Percentiles rank a stretch among this genome's conserved stretches.
phyloP scores from a whole-genome alignment of 2,888 invertebrate species.

The Lasioglossum figueresi region DNA sequence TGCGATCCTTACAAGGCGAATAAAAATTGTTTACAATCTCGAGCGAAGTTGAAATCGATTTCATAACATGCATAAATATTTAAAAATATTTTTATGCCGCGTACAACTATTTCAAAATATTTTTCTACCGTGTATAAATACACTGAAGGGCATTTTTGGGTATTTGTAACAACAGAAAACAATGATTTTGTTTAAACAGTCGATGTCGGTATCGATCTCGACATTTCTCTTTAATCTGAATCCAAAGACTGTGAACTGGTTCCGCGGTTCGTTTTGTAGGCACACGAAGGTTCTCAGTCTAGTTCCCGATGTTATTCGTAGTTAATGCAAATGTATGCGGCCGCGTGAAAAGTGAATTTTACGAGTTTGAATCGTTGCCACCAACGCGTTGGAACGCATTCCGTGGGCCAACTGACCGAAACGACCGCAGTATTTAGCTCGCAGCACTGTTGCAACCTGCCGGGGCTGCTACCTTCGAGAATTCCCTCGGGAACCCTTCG shows the following conservation, averaged over 20 bases:
- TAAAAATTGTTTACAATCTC: too few species aligned
- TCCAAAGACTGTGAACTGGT: slow-evolving; percentile 20
- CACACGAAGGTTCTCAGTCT: slow-evolving; percentile 34
- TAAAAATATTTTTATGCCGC: too few species aligned
- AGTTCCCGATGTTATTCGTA: slow-evolving; percentile 38
- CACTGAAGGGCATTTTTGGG: too few species aligned
- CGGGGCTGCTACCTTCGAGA: slow-evolving; percentile 3
- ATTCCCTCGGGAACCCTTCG: not conserved
- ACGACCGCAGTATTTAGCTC: slow-evolving; percentile 46
- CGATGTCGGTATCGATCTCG: not conserved
- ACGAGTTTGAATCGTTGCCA: slow-evolving; percentile 49
- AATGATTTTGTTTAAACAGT: too few species aligned
- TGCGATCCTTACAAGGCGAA: too few species aligned
- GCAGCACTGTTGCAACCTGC: slow-evolving; percentile 11
- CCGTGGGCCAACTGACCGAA: slow-evolving; percentile 66
- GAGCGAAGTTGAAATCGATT: too few species aligned
- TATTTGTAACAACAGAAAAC: too few species aligned
- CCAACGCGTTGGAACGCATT: slow-evolving; percentile 62
- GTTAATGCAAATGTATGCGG: slow-evolving; percentile 57
- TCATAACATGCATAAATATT: too few species aligned
- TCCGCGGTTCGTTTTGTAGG: slow-evolving; percentile 3
- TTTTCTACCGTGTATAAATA: too few species aligned
- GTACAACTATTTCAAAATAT: too few species aligned
- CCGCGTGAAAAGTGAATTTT: slow-evolving; percentile 63
- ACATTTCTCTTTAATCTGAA: not conserved